Conservation (phyloP, 37 sponge, comb jelly and placozoan genomes). For the Tethya wilhelma region DNA sequence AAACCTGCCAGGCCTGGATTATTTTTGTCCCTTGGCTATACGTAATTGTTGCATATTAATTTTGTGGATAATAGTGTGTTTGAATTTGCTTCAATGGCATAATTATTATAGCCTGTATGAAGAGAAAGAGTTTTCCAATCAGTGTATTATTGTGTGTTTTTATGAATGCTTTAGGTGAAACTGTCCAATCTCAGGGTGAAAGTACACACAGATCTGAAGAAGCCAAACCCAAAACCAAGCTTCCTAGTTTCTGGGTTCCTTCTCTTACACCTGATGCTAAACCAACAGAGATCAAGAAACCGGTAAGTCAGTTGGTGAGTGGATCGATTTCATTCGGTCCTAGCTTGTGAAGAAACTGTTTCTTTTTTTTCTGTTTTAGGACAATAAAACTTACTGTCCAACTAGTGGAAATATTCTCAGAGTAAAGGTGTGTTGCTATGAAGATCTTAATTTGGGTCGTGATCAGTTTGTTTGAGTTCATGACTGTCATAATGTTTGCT, state of each 20-base stretch:
- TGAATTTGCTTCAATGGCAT: too few relatives aligned
- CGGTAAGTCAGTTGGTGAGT: constrained; percentile 59
- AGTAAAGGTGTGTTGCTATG: constrained; percentile 54
- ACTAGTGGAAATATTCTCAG: constrained; percentile 80
- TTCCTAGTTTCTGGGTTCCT: constrained; percentile 97
- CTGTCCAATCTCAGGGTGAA: not conserved
- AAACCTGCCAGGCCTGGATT: too few relatives aligned
- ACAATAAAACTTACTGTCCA: constrained; percentile 89
- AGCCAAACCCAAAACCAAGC: constrained; percentile 25
- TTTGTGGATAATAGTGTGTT: not conserved
- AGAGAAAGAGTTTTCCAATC: not conserved
- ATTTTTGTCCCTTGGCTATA: too few relatives aligned
- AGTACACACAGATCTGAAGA: not conserved
- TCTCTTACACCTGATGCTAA: constrained; percentile 83
- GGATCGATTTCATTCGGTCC: not conserved
- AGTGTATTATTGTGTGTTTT: too few relatives aligned
- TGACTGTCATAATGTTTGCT: too few relatives aligned
- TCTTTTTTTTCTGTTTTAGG: constrained; percentile 41
- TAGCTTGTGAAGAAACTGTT: not conserved
- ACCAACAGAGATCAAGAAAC: constrained; percentile 80
- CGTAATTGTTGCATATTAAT: too few relatives aligned
- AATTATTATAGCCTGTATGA: too few relatives aligned
- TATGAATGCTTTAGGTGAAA: too few relatives aligned
- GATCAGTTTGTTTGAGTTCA: too few relatives aligned
- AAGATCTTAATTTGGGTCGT: too few relatives aligned